phyloP scores from a whole-genome alignment of 2,797 vertebrate genomes.

The Phylloscopus collybita region DNA sequence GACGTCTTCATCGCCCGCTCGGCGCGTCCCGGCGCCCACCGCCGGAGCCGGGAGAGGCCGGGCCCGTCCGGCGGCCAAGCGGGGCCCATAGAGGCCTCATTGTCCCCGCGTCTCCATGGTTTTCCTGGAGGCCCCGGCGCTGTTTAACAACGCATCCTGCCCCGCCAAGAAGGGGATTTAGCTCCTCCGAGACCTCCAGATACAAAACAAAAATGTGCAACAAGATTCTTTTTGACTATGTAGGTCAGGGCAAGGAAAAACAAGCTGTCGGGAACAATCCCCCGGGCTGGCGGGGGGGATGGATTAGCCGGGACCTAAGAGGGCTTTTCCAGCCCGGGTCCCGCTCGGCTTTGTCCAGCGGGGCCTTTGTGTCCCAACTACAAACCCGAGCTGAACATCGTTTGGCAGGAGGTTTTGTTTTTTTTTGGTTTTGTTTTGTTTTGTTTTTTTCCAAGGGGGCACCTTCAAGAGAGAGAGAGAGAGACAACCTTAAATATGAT shows the following conservation, averaged over 20 bases:
- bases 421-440: background rate
- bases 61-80: background rate
- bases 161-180: conserved; percentile 61
- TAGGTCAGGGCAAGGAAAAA: conserved; percentile 71
- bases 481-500: conserved; percentile 14
- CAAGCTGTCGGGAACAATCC: conserved; percentile 59
- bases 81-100: conserved; percentile 48
- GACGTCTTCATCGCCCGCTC: conserved; percentile 36
- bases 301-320: conserved; percentile 64
- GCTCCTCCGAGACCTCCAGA: conserved; percentile 58
- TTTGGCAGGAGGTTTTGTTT: background rate
- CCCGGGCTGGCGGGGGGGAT: conserved; percentile 17
- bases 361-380: conserved; percentile 11
- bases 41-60: background rate
- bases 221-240: conserved; percentile 71
- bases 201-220: conserved; percentile 68
- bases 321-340: conserved; percentile 58
- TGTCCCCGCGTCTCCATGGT: conserved; percentile 59
- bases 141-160: conserved; percentile 62
- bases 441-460: background rate
- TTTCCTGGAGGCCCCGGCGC: conserved; percentile 25
- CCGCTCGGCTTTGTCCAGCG: conserved; percentile 1
- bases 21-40: background rate
- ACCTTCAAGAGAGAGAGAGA: conserved; percentile 30
- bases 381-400: conserved; percentile 33